Base-by-base conservation (phyloP, 1,140 invertebrate species). In the Apis laboriosa region DNA sequence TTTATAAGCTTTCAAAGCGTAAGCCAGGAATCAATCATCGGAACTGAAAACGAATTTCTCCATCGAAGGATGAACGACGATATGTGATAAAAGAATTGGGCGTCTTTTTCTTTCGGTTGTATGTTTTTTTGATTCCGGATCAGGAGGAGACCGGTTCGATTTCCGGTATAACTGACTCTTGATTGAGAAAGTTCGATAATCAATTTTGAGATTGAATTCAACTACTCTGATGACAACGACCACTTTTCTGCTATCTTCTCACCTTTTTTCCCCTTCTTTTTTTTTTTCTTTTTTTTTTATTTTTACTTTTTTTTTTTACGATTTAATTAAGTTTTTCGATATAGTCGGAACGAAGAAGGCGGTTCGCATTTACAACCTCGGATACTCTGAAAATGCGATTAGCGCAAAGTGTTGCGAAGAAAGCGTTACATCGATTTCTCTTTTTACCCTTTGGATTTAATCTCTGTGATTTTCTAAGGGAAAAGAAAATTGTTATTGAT, bases 11-110 rank as follows among this genome's bases (percentile, higher is more conserved):
- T 53, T 15, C 7, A n/a, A 68, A 81, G 15, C 21, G 43, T 12
- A 4, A 4, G 17, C 21, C 76, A 19, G 24, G 53, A 83, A 58
- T 64, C 56, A 83, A 83, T 87, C 76, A 72, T 64, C 15, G 55
- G 28, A 21, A 86, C n/a, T 43, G 66, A 68, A 75, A 86, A 87
- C 71, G 77, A 86, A 73, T 87, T 86, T 74, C 64, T 34, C 24
- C 24, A 13, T 9, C 17, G 61, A 34, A 43, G 24, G 63, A 55
- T 72, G 51, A 86, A 28, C 11, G 63, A 51, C 68, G 61, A 76
- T 58, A 76, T 7, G 34, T 43, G 34, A 43, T 74, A 68, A 86
- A 64, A 75, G 34, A 34, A 83, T 83, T 75, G 67, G 66, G 21
- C 53, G 17, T 12, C 19, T 63, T 17, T 43, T 28, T 49, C 66